Percentiles rank a stretch among this genome's conserved stretches.
phyloP scores from a whole-genome alignment of 2,888 invertebrate species.

The Heteromyza rotundicornis region DNA sequence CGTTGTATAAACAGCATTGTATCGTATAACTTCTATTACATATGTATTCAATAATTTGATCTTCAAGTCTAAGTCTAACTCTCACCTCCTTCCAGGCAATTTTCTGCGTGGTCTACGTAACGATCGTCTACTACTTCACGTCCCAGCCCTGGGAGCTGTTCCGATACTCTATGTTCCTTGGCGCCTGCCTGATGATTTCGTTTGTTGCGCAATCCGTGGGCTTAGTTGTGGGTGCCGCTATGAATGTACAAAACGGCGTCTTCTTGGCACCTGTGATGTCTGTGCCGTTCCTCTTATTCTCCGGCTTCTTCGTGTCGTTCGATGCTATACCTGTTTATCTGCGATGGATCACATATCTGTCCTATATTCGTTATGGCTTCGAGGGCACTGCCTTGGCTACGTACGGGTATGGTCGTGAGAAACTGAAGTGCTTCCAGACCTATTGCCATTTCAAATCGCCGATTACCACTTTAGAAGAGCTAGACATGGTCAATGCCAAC shows the following conservation, averaged over 20 bases:
- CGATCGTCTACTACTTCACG: conserved; percentile 93
- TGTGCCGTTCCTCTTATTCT: conserved; percentile 93
- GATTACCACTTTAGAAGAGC: conserved; percentile 79
- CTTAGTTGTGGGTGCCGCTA: conserved; percentile 92
- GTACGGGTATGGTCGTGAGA: conserved; percentile 82
- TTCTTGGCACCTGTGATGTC: conserved; percentile 97
- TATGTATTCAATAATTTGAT: neutral
- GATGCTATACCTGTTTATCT: conserved; percentile 94
- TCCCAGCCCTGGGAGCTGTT: conserved; percentile 85
- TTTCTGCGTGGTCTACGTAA: conserved; percentile 90
- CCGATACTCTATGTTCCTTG: conserved; percentile 88
- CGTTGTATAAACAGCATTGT: no score
- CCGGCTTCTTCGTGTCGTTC: conserved; percentile 96
- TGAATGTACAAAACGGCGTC: conserved; percentile 95
- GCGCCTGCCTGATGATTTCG: conserved; percentile 86
- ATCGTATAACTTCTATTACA: neutral
- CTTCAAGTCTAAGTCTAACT: neutral
- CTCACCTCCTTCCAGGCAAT: conserved; percentile 74
- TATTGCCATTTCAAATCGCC: conserved; percentile 90
- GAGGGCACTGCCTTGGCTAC: conserved; percentile 93
- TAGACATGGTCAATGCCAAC: conserved; percentile 84
- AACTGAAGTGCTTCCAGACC: conserved; percentile 79
- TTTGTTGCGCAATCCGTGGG: conserved; percentile 96
- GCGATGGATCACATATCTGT: conserved; percentile 93
- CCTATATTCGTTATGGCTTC: conserved; percentile 94